These are phyloP conservation scores for Anomalospiza imberbis DNA, from an alignment of 2,797 vertebrate species.

Conservation along the genomic window DNA sequence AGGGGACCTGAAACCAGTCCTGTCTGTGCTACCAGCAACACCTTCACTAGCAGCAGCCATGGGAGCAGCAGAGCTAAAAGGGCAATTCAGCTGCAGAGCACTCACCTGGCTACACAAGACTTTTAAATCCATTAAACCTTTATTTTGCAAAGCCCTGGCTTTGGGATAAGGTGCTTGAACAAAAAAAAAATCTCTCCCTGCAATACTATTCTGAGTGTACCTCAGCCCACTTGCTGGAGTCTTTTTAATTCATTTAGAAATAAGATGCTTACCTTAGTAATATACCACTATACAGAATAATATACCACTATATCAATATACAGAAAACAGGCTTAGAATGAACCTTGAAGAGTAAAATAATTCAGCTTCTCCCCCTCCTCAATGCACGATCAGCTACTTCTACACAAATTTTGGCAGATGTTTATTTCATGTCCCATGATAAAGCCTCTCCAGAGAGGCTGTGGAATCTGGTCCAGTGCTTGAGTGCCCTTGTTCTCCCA, in stretches of 20 bases:
- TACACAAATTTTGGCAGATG: neutral
- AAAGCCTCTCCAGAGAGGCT: neutral
- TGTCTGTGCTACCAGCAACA: neutral
- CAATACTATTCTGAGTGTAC: neutral
- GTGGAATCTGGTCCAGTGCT: neutral
- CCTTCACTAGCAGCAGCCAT: neutral
- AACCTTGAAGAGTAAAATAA: neutral
- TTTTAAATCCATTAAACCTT: neutral
- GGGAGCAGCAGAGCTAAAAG: neutral
- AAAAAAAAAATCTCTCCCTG: neutral
- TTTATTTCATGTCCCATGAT: neutral
- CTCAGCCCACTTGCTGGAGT: rapidly evolving
- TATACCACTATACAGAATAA: neutral
- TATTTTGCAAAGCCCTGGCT: neutral
- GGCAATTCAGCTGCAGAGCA: neutral
- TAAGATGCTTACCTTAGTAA: neutral
- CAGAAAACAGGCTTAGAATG: neutral
- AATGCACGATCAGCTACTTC: neutral
- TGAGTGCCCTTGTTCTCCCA: neutral
- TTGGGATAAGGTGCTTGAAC: neutral
- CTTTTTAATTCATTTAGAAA: neutral
- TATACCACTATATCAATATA: too few relatives aligned
- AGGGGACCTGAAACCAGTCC: neutral
- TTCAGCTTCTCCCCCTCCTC: neutral
- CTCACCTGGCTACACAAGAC: neutral